These are phyloP conservation scores for Caenorhabditis afra DNA, from an alignment of 2,888 invertebrate genomes.

Conservation along the genomic window DNA sequence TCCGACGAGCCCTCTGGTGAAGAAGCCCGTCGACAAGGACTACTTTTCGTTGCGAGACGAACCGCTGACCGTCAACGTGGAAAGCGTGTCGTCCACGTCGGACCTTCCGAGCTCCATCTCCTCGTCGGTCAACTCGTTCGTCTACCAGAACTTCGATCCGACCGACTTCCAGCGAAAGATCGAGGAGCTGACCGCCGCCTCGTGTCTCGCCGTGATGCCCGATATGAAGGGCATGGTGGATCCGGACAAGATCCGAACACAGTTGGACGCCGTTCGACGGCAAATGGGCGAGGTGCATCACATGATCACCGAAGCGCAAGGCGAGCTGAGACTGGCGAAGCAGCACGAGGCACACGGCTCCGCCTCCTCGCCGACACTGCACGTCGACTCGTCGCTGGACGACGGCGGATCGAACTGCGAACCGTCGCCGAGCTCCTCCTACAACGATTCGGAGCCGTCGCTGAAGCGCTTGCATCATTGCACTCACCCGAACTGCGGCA, in stretches of 20 bases:
- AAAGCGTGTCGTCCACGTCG: constrained; percentile 61
- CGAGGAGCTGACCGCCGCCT: constrained; percentile 65
- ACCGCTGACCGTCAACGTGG: constrained; percentile 63
- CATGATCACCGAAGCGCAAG: constrained; percentile 61
- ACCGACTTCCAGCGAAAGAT: constrained; percentile 61
- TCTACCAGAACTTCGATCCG: constrained; percentile 64
- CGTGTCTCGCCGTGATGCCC: constrained; percentile 65
- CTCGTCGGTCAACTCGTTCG: constrained; percentile 67
- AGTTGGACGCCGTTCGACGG: constrained; percentile 52
- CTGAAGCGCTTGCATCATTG: constrained; percentile 64
- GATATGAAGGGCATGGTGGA: constrained; percentile 66
- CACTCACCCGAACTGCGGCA: constrained; percentile 74
- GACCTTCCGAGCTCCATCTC: constrained; percentile 69
- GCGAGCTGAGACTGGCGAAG: constrained; percentile 16
- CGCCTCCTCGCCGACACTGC: neutral
- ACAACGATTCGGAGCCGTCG: constrained; percentile 53
- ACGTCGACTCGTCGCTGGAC: constrained; percentile 40
- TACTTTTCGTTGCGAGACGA: constrained; percentile 22
- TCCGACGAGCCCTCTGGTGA: constrained; percentile 64
- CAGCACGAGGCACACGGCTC: constrained; percentile 9
- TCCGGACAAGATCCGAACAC: constrained; percentile 42
- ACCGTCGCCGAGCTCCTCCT: constrained; percentile 65
- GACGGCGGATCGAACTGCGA: constrained; percentile 61
- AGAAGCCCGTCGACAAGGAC: constrained; percentile 45
- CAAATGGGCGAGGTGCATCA: constrained; percentile 61